A percentile compares a stretch with the other conserved stretches of the same genome.
These are phyloP conservation scores for Scyliorhinus canicula DNA, from an alignment of 2,797 vertebrate species.

Conservation along the genomic window DNA sequence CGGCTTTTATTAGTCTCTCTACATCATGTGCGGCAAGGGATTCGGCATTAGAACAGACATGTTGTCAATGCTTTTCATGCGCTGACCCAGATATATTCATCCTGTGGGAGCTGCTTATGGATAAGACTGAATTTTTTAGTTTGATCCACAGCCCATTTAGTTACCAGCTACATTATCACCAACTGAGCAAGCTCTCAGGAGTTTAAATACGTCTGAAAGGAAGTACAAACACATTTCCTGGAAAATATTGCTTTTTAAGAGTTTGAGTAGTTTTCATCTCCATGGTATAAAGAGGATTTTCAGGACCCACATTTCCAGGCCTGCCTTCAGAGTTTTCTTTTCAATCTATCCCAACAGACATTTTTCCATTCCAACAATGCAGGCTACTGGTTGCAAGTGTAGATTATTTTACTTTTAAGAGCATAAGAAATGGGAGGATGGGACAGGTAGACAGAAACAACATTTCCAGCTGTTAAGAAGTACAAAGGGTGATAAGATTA, in stretches of 20 bases:
- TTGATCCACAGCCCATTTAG: slow-evolving; percentile 16
- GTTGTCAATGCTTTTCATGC: background rate
- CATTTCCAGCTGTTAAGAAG: background rate
- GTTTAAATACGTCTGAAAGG: background rate
- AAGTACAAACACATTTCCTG: background rate
- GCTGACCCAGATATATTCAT: slow-evolving; percentile 32
- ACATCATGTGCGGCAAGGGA: background rate
- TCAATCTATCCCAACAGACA: background rate
- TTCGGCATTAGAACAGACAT: background rate
- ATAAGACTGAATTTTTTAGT: slow-evolving; percentile 30
- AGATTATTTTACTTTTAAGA: background rate
- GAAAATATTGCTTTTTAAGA: background rate
- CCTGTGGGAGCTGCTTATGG: slow-evolving; percentile 24
- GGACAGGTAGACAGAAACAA: background rate
- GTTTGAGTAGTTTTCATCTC: background rate
- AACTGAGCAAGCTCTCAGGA: background rate
- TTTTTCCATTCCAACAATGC: background rate
- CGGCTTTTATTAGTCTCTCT: slow-evolving; percentile 4
- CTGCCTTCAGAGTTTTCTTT: background rate
- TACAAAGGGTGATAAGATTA: background rate
- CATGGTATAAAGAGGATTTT: background rate
- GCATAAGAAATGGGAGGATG: background rate
- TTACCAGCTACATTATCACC: slow-evolving; percentile 21
- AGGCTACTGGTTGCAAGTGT: background rate
- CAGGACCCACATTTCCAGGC: background rate